Evolutionary conservation across 2,888 invertebrate genomes (phyloP).

Genomic region (Artemia sinica): DNA sequence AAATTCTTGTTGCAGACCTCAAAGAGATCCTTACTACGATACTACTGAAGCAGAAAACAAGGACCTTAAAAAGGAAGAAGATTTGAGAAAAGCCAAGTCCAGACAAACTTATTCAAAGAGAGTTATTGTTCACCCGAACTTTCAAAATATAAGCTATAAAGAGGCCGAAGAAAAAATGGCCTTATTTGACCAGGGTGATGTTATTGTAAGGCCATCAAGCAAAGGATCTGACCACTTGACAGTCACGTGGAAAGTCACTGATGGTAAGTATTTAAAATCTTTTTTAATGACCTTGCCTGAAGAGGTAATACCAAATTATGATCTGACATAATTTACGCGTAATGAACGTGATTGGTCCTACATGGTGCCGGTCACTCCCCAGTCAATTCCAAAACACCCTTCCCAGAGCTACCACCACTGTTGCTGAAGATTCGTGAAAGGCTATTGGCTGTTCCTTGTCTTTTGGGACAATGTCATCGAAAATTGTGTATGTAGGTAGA

Average conservation of each 20-base stretch:
- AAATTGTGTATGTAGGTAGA: no score
- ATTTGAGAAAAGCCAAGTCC: slow-evolving; percentile 62
- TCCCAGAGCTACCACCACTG: no score
- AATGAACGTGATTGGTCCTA: no score
- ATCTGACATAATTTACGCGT: no score
- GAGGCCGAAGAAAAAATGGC: slow-evolving; percentile 82
- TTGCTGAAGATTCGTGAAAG: no score
- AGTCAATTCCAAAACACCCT: no score
- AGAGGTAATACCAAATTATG: no score
- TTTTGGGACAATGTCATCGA: no score
- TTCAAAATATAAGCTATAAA: slow-evolving; percentile 84
- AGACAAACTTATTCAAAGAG: slow-evolving; percentile 77
- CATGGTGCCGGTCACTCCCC: no score
- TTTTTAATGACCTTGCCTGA: background rate
- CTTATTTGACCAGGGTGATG: slow-evolving; percentile 88
- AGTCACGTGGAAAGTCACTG: slow-evolving; percentile 94
- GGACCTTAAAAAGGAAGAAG: slow-evolving; percentile 57
- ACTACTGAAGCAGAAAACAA: slow-evolving; percentile 54
- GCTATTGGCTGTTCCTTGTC: no score
- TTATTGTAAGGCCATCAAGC: slow-evolving; percentile 86
- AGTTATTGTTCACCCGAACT: slow-evolving; percentile 91
- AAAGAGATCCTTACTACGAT: slow-evolving; percentile 79
- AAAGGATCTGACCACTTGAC: slow-evolving; percentile 91
- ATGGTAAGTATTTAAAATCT: slow-evolving; percentile 33
- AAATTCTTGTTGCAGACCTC: slow-evolving; percentile 41